phyloP scores from a whole-genome alignment of 2,888 invertebrate genomes.

The Electrophaes corylata region DNA sequence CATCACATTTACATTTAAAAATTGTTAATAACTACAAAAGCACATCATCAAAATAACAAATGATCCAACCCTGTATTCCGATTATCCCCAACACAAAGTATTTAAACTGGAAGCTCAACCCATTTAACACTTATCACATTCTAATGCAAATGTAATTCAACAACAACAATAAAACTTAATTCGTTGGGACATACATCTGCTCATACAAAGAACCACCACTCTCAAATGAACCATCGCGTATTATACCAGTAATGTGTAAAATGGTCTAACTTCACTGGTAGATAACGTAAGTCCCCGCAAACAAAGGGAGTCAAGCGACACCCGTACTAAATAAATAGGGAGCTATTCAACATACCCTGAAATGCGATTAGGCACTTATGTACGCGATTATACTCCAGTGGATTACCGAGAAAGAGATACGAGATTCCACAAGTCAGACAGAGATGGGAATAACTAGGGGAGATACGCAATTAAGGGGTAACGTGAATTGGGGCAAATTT shows the following conservation, averaged over 20 bases:
- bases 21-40: not conserved
- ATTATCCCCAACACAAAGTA: constrained; percentile 29
- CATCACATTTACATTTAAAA: too few relatives aligned
- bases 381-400: constrained; percentile 75
- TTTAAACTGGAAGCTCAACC: constrained; percentile 44
- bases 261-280: constrained; percentile 56
- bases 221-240: constrained; percentile 52
- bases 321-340: constrained; percentile 79
- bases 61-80: constrained; percentile 19
- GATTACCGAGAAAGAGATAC: constrained; percentile 59
- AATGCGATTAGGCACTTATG: constrained; percentile 83
- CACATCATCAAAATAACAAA: constrained; percentile 23
- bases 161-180: constrained; percentile 67
- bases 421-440: constrained; percentile 44
- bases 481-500: constrained; percentile 81
- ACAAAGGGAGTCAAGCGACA: constrained; percentile 65
- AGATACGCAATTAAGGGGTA: constrained; percentile 79
- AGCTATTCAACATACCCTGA: constrained; percentile 66
- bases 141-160: constrained; percentile 72
- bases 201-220: constrained; percentile 45
- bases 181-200: constrained; percentile 62
- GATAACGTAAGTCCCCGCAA: constrained; percentile 72
- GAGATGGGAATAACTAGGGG: constrained; percentile 60
- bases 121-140: constrained; percentile 74
- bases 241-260: constrained; percentile 30